A percentile compares a stretch with the other conserved stretches of the same genome.
These are phyloP conservation scores for Gnathonemus longibarbis DNA, from an alignment of 2,113 vertebrate genomes.

Conservation along the genomic window DNA sequence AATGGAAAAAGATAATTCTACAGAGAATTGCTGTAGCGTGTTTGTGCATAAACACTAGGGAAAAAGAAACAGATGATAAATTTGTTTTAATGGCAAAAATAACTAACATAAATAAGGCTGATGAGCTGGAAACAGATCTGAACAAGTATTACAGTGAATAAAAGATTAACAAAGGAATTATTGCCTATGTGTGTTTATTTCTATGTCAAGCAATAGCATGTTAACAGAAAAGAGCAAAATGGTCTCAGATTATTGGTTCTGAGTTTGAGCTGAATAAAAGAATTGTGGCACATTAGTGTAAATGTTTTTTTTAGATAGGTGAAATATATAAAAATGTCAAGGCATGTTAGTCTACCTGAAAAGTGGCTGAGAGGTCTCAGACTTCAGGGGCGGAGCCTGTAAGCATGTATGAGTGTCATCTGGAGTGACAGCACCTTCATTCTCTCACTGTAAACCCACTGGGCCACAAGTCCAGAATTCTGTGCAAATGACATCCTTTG, in stretches of 20 bases:
- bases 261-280: neutral
- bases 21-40: neutral
- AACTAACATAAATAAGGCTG: slow-evolving; percentile 25
- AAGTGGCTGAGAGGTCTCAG: neutral
- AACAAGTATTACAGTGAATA: slow-evolving; percentile 38
- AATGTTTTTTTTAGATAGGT: neutral
- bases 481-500: neutral
- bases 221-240: neutral
- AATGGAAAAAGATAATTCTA: neutral
- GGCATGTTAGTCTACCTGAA: neutral
- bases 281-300: neutral
- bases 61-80: slow-evolving; percentile 15
- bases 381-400: neutral
- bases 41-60: neutral
- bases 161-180: slow-evolving; percentile 19
- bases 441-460: neutral
- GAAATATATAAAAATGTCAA: neutral
- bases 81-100: slow-evolving; percentile 29
- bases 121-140: slow-evolving; percentile 38
- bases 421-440: neutral
- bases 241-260: neutral
- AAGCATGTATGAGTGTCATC: neutral
- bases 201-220: neutral
- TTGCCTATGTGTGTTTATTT: neutral
- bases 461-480: neutral